phyloP scores from a whole-genome alignment of 1,140 invertebrate genomes.

The Mycetomoellerius zeteki region DNA sequence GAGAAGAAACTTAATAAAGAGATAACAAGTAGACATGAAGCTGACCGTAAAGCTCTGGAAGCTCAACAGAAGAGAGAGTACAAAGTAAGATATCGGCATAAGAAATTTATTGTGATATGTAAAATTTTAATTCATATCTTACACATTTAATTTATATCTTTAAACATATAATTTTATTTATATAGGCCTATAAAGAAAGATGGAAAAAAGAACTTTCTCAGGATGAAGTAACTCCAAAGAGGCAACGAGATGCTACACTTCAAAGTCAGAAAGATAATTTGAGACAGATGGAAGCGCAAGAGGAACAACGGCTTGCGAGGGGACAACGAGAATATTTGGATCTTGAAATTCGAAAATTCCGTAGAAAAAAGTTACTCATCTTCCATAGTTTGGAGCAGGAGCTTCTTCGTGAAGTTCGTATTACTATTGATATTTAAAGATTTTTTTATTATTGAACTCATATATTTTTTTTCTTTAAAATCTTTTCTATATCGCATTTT shows the following conservation, averaged over 20 bases:
- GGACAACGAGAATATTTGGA: slow-evolving; percentile 97
- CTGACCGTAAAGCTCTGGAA: slow-evolving; percentile 95
- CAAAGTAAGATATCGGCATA: slow-evolving; percentile 88
- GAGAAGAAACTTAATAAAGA: slow-evolving; percentile 98
- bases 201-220: slow-evolving; percentile 97
- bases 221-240: slow-evolving; percentile 96
- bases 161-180: slow-evolving; percentile 40
- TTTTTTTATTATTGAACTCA: slow-evolving; percentile 1
- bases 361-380: slow-evolving; percentile 95
- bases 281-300: slow-evolving; percentile 96
- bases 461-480: slow-evolving; percentile 2
- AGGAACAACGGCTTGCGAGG: slow-evolving; percentile 94
- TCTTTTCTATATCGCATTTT: neutral
- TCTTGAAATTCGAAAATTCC: slow-evolving; percentile 96
- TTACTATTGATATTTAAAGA: slow-evolving; percentile 39
- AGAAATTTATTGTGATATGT: neutral
- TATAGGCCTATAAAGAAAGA: slow-evolving; percentile 95
- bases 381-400: slow-evolving; percentile 97
- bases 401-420: slow-evolving; percentile 93
- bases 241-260: slow-evolving; percentile 95
- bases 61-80: slow-evolving; percentile 98
- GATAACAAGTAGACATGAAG: slow-evolving; percentile 95
- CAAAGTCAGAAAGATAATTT: slow-evolving; percentile 97
- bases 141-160: slow-evolving; percentile 17
- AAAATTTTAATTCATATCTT: neutral